A percentile compares a stretch with the other conserved stretches of the same genome.
Evolutionary conservation across 2,113 vertebrate genomes (phyloP).

Genomic region (Sander lucioperca): DNA sequence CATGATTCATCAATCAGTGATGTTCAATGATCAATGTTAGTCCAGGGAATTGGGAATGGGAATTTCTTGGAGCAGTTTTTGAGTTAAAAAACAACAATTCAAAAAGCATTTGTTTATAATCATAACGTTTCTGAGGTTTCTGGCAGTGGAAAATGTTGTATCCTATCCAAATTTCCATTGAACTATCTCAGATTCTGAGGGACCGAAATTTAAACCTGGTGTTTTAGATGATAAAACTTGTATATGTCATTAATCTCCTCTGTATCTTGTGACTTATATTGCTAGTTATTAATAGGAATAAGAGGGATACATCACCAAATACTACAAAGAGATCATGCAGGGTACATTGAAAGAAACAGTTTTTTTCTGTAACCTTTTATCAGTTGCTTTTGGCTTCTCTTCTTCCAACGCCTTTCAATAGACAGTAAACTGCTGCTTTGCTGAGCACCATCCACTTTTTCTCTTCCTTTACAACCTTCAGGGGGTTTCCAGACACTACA

Average conservation of each 20-base stretch:
- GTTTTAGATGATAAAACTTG: background rate
- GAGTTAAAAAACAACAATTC: background rate
- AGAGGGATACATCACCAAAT: background rate
- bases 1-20: constrained; percentile 2
- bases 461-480: background rate
- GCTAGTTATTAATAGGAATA: background rate
- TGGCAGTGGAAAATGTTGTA: background rate
- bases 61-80: background rate
- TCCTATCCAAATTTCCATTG: background rate
- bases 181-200: background rate
- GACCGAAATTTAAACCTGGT: background rate
- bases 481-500: constrained; percentile 35
- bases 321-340: background rate
- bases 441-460: background rate
- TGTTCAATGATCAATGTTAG: background rate
- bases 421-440: background rate
- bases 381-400: constrained; percentile 14
- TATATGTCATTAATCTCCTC: background rate
- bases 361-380: background rate
- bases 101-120: background rate
- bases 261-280: background rate
- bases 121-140: background rate
- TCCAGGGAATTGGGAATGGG: background rate
- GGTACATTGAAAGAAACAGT: background rate
- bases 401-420: background rate